Base-by-base conservation (phyloP, 2,113 vertebrate genomes). In the Silurus asotus region DNA sequence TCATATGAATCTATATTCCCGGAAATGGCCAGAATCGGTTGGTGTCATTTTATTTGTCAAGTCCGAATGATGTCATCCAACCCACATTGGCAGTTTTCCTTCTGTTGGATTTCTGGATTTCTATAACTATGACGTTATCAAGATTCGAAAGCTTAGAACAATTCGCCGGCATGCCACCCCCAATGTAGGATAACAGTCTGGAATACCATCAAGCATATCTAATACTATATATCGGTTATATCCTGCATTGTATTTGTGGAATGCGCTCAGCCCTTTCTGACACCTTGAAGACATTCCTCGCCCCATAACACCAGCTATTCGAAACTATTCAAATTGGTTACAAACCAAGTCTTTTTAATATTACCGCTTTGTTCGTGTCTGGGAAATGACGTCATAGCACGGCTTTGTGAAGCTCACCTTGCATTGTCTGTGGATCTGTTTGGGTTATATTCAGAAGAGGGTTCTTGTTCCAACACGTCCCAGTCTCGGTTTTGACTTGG, bases 331-430 rank as follows among this genome's bases (percentile, higher is more conserved):
- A 7, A 75, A 62, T 86, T 65, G n/a, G 37, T 74, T 81, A 74
- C 53, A 86, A 6, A 81, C 56, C 0, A 8, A 45, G 37, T 70
- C 37, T 5, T 25, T 84, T 51, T 19, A 37, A 55, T 56, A 15
- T 59, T n/a, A 8, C 14, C 5, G 8, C 59, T 79, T 79, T 81
- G 64, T 86, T 81, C 19, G 61, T 23, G 45, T 82, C 85, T 55
- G 48, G 78, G 72, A 80, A 81, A 58, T 69, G 76, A 86, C 70
- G 28, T 86, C 78, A 72, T 72, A 20, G 58, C 25, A 11, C 55
- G 23, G n/a, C 9, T 67, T 67, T 70, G 56, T 70, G 70, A n/a
- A 48, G 74, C 56, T 80, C 53, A 48, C 13, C 3, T 65, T 23
- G n/a, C 56, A 49, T 82, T 58, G 8, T 77, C 72, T 20, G 45